A percentile compares a stretch with the other conserved stretches of the same genome.
Conservation (phyloP, 2,113 vertebrate species). For the Amblyopsis rosae region DNA sequence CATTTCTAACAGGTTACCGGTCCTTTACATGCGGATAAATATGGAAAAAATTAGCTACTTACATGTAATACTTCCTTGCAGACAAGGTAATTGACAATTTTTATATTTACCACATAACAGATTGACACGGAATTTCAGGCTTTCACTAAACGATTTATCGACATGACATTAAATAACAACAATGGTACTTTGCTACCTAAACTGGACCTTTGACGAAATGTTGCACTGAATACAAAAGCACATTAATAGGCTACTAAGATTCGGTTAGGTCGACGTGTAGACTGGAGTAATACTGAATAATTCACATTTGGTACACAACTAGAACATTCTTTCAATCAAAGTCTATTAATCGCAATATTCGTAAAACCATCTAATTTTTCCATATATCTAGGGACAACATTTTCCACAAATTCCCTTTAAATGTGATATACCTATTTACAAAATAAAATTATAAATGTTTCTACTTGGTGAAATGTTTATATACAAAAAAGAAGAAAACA, state of each 20-base stretch:
- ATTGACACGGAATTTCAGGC: conserved; percentile 99
- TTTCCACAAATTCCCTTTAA: conserved; percentile 90
- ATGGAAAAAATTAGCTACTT: conserved; percentile 99
- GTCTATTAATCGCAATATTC: conserved; percentile 94
- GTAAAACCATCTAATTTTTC: conserved; percentile 80
- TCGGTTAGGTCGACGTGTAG: conserved; percentile 98
- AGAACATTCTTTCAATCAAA: conserved; percentile 98
- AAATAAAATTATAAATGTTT: conserved; percentile 96
- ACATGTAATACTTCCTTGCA: conserved; percentile 93
- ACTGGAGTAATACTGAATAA: conserved; percentile 99
- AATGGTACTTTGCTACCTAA: conserved; percentile 98
- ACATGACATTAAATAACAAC: conserved; percentile 99
- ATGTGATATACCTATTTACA: conserved; percentile 97
- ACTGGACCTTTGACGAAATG: conserved; percentile 99
- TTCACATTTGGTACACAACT: conserved; percentile 99
- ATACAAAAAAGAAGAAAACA: conserved; percentile 85
- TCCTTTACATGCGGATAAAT: conserved; percentile 99
- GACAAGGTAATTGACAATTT: conserved; percentile 95
- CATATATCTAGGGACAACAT: conserved; percentile 96
- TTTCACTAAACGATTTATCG: conserved; percentile 99
- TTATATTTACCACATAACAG: conserved; percentile 99
- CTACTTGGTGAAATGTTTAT: conserved; percentile 91
- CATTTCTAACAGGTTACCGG: conserved; percentile 98
- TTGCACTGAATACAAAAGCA: conserved; percentile 99
- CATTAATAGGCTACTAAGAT: conserved; percentile 95